phyloP scores from a whole-genome alignment of 2,113 vertebrate genomes.

The Syngnathus typhle region DNA sequence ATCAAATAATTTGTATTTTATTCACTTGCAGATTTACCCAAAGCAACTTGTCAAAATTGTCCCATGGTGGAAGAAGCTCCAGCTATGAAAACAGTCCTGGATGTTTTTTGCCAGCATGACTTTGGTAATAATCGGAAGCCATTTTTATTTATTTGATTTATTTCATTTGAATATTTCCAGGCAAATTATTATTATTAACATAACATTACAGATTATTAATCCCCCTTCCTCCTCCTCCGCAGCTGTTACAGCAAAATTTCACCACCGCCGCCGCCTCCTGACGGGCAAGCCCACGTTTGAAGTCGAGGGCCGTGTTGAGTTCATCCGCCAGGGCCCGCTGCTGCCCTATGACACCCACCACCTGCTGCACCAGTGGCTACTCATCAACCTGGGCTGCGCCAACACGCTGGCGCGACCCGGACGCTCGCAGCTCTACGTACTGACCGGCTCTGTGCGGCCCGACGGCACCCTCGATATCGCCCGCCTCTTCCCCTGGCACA shows the following conservation, averaged over 20 bases:
- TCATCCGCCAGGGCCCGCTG: constrained; percentile 74
- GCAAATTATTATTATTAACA: not conserved
- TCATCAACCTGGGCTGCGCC: constrained; percentile 78
- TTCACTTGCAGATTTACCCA: constrained; percentile 71
- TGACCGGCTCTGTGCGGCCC: constrained; percentile 70
- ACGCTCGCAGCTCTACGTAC: constrained; percentile 73
- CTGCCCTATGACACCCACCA: constrained; percentile 78
- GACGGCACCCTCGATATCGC: constrained; percentile 68
- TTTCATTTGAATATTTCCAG: not conserved
- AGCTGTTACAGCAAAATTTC: constrained; percentile 82
- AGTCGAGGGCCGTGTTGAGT: constrained; percentile 79
- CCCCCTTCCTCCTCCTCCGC: not conserved
- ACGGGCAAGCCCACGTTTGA: constrained; percentile 68
- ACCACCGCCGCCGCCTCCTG: constrained; percentile 60
- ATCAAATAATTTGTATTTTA: constrained; percentile 4
- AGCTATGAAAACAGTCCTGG: constrained; percentile 69
- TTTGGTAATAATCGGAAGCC: constrained; percentile 73
- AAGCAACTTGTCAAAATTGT: constrained; percentile 80
- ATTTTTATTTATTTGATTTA: not conserved
- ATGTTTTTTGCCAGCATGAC: constrained; percentile 75
- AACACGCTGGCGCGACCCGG: constrained; percentile 65
- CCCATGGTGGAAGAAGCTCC: constrained; percentile 73
- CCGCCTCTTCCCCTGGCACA: constrained; percentile 79
- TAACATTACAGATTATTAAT: not conserved
- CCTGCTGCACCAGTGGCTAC: constrained; percentile 81